Conservation (phyloP, 2,797 vertebrate species). For the Taeniopygia guttata region DNA sequence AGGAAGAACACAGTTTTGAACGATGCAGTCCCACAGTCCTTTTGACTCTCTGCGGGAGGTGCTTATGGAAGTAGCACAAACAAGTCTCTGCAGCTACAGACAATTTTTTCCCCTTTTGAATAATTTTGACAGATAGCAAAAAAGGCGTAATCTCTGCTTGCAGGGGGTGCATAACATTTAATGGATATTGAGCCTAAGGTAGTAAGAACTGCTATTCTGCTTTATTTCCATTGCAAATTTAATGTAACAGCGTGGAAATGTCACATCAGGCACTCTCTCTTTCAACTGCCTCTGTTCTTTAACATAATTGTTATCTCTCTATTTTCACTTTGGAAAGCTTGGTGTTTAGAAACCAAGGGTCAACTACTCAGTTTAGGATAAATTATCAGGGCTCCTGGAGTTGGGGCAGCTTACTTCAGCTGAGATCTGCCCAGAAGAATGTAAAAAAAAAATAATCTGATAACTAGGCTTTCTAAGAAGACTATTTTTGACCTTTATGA, state of each 20-base stretch:
- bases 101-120: background rate
- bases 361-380: background rate
- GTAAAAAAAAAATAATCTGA: background rate
- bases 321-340: background rate
- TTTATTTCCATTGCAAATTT: constrained; percentile 46
- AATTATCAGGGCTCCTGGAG: background rate
- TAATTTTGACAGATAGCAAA: background rate
- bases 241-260: background rate
- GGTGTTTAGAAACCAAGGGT: background rate
- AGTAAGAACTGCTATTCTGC: background rate
- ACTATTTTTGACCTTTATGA: constrained; percentile 5
- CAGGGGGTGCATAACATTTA: background rate
- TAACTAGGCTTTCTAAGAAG: background rate
- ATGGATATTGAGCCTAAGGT: background rate
- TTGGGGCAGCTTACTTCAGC: background rate
- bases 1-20: background rate
- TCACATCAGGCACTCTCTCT: background rate
- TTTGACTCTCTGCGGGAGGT: background rate
- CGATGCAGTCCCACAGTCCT: background rate
- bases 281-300: background rate
- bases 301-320: background rate
- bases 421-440: background rate
- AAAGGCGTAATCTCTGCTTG: background rate
- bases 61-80: background rate
- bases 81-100: background rate